These are phyloP conservation scores for Amphiprion clarkii DNA, from an alignment of 2,797 vertebrate genomes.

Conservation along the genomic window DNA sequence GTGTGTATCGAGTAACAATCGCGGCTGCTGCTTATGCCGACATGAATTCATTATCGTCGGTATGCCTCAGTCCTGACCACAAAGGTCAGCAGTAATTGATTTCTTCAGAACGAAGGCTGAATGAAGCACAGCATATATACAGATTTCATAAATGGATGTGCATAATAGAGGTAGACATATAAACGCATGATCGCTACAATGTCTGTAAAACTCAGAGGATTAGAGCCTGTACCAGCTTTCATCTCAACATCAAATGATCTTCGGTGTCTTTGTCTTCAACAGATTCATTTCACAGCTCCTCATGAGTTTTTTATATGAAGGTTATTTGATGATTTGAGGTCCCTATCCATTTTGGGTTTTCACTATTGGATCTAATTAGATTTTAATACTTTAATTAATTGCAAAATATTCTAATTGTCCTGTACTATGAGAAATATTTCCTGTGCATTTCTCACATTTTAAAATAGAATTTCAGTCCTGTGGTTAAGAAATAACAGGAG, in stretches of 20 bases:
- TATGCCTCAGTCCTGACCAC: not conserved
- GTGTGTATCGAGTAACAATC: conserved; percentile 7
- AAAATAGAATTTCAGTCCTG: not conserved
- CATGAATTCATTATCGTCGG: conserved; percentile 37
- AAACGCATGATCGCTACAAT: not conserved
- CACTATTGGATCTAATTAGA: not conserved
- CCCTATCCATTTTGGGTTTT: not conserved
- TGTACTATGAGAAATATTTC: not conserved
- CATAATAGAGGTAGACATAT: not conserved
- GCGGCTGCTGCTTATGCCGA: conserved; percentile 2
- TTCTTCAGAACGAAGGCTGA: conserved; percentile 23
- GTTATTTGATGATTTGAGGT: not conserved
- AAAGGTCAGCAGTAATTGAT: conserved; percentile 44
- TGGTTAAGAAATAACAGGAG: not conserved
- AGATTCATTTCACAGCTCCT: not conserved
- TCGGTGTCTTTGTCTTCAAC: conserved; percentile 11
- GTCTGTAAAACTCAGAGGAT: conserved; percentile 5
- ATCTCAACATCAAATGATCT: conserved; percentile 28
- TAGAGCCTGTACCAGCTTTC: not conserved
- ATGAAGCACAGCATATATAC: not conserved
- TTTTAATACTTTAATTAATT: not conserved
- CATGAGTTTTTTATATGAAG: conserved; percentile 37
- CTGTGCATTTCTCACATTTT: conserved; percentile 4
- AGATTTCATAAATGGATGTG: conserved; percentile 5
- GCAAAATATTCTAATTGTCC: not conserved